Evolutionary conservation across 2,113 vertebrate genomes (phyloP).

Genomic region (Cnemophilus loriae): DNA sequence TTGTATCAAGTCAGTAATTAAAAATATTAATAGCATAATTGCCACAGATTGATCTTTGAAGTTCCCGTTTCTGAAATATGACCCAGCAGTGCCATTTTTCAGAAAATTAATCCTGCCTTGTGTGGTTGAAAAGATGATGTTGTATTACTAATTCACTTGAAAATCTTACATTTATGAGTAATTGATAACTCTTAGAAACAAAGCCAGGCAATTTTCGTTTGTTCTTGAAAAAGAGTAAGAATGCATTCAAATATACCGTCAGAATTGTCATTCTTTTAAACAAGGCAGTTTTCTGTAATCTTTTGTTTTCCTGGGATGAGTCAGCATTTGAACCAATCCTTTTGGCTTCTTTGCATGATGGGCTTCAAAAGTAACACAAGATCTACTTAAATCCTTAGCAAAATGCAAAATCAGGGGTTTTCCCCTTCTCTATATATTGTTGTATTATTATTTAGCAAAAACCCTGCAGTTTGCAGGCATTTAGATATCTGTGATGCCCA

Average conservation of each 20-base stretch:
- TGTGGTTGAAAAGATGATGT: not conserved
- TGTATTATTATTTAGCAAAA: not conserved
- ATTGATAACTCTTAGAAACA: not conserved
- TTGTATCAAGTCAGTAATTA: not conserved
- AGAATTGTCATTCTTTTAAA: not conserved
- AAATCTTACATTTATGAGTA: not conserved
- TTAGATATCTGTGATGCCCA: not conserved
- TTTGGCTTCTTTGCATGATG: not conserved
- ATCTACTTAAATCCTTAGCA: not conserved
- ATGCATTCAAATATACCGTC: not conserved
- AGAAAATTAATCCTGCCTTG: not conserved
- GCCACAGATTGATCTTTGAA: not conserved
- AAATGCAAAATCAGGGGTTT: not conserved
- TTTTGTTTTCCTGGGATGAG: not conserved
- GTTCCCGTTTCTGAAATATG: not conserved
- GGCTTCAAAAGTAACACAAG: not conserved
- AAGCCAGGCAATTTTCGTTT: not conserved
- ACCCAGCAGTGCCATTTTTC: not conserved
- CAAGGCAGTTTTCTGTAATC: not conserved
- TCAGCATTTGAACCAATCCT: not conserved
- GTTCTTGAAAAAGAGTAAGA: not conserved
- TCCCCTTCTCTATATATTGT: accelerated
- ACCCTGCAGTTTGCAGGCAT: not conserved
- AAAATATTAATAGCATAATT: not conserved
- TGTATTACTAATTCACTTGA: not conserved